These are phyloP conservation scores for Chaenocephalus aceratus DNA, from an alignment of 2,113 vertebrate species.

Conservation along the genomic window DNA sequence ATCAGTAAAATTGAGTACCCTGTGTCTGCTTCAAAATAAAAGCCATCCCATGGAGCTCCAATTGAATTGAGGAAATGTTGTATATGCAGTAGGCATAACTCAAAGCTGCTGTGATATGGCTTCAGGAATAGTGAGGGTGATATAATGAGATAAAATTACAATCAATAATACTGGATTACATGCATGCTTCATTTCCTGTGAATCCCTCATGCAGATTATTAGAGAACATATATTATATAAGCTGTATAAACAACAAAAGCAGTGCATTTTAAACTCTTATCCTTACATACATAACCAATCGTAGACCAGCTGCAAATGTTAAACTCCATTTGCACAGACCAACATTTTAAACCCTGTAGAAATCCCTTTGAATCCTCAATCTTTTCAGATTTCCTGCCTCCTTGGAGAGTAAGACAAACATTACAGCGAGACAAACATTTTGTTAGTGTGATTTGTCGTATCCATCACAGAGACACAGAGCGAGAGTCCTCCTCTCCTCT, in stretches of 20 bases:
- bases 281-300: constrained; percentile 1
- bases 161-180: background rate
- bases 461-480: constrained; percentile 63
- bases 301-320: constrained; percentile 39
- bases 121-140: background rate
- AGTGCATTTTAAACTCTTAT: background rate
- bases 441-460: constrained; percentile 67
- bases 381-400: constrained; percentile 61
- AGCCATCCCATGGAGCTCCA: background rate
- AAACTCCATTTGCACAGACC: constrained; percentile 43
- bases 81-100: background rate
- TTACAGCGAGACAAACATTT: constrained; percentile 50
- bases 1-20: background rate
- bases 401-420: constrained; percentile 60
- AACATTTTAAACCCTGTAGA: constrained; percentile 43
- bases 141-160: constrained; percentile 10
- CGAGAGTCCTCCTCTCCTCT: constrained; percentile 75
- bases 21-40: constrained; percentile 1
- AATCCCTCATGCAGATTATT: background rate
- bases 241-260: background rate
- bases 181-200: background rate
- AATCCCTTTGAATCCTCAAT: constrained; percentile 58
- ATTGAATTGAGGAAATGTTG: constrained; percentile 10
- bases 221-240: too few relatives aligned
- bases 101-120: background rate